Conservation (phyloP, 2,797 vertebrate genomes). For the Decapterus maruadsi region DNA sequence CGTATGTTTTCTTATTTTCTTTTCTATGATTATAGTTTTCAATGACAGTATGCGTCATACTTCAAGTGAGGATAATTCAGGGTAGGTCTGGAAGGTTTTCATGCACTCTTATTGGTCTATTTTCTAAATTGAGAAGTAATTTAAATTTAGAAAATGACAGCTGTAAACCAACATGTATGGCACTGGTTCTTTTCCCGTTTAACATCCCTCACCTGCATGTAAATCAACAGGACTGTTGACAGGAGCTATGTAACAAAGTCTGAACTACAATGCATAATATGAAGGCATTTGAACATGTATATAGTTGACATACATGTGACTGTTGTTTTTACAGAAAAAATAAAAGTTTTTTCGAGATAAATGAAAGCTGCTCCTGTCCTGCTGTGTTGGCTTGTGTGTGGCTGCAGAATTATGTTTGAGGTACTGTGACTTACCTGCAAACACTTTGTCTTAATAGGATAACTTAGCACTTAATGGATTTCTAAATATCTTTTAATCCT, state of each 20-base stretch:
- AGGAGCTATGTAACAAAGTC: background rate
- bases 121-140: slow-evolving; percentile 62
- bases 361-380: background rate
- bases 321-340: slow-evolving; percentile 71
- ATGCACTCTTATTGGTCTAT: slow-evolving; percentile 50
- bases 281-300: slow-evolving; percentile 57
- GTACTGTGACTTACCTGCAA: background rate
- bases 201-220: slow-evolving; percentile 21
- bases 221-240: background rate
- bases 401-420: background rate
- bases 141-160: slow-evolving; percentile 81
- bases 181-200: slow-evolving; percentile 31
- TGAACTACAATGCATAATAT: slow-evolving; percentile 2
- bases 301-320: slow-evolving; percentile 49
- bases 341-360: slow-evolving; percentile 69
- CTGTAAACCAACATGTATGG: slow-evolving; percentile 69
- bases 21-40: slow-evolving; percentile 9
- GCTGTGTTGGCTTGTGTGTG: background rate
- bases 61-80: slow-evolving; percentile 7
- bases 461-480: background rate
- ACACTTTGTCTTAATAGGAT: background rate
- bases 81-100: slow-evolving; percentile 26
- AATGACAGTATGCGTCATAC: background rate
- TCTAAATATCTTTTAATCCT: background rate
- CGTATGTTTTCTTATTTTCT: slow-evolving; percentile 27